Percentiles rank a stretch among this genome's conserved stretches.
These are phyloP conservation scores for Anthoptus insignis DNA, from an alignment of 2,888 invertebrate species.

Conservation along the genomic window DNA sequence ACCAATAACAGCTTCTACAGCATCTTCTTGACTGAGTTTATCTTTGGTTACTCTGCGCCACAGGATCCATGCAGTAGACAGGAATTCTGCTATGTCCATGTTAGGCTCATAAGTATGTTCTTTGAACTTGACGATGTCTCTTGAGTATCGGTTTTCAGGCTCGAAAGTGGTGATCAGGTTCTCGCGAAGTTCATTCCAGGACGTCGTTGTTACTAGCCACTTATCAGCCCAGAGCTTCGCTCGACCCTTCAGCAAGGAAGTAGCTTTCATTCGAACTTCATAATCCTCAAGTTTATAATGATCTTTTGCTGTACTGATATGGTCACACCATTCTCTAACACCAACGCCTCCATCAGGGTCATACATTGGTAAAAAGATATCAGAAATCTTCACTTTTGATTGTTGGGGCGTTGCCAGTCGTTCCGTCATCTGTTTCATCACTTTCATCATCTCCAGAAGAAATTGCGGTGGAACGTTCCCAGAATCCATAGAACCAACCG, in stretches of 20 bases:
- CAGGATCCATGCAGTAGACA: neutral
- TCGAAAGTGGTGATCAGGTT: constrained; percentile 46
- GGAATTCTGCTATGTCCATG: neutral
- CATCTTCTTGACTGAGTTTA: neutral
- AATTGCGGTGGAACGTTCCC: neutral
- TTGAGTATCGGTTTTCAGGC: constrained; percentile 52
- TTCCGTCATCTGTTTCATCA: neutral
- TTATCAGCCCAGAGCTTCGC: constrained; percentile 53
- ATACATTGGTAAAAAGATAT: constrained; percentile 41
- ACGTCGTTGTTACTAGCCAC: constrained; percentile 50
- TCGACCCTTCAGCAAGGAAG: constrained; percentile 52
- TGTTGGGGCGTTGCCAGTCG: neutral
- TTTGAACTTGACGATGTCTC: neutral
- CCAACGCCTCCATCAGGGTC: constrained; percentile 44
- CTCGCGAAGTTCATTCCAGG: constrained; percentile 50
- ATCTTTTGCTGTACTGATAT: constrained; percentile 28
- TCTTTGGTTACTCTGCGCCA: constrained; percentile 6
- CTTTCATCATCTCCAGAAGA: constrained; percentile 8
- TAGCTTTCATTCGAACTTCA: constrained; percentile 52
- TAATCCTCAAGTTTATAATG: constrained; percentile 9
- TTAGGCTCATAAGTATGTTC: neutral
- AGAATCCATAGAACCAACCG: constrained; percentile 2
- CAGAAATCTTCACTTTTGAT: constrained; percentile 33
- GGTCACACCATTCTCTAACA: constrained; percentile 41
- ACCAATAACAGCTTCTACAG: neutral